Conservation (phyloP, 2,113 vertebrate genomes). For the Poicephalus meyeri region DNA sequence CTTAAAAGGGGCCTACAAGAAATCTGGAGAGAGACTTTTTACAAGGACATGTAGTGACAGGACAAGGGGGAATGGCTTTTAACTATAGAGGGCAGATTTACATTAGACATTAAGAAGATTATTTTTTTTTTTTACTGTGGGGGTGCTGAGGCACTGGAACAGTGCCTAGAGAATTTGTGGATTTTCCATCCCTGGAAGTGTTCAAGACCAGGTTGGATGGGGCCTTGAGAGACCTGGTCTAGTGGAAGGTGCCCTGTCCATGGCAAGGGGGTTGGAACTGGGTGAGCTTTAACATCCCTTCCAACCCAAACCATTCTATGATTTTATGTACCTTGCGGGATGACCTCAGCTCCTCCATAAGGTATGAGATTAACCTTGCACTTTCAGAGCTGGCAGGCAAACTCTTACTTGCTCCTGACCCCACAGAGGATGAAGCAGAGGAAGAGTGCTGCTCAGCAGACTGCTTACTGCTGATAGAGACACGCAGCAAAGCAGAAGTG, state of each 20-base stretch:
- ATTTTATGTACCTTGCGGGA: not conserved
- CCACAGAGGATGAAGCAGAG: not conserved
- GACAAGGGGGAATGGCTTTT: not conserved
- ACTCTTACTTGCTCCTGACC: not conserved
- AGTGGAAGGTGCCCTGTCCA: not conserved
- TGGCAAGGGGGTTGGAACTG: not conserved
- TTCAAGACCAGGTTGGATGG: not conserved
- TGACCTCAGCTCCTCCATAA: not conserved
- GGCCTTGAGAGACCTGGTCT: not conserved
- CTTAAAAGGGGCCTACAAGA: not conserved
- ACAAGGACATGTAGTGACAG: not conserved
- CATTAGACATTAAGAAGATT: not conserved
- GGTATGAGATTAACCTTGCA: not conserved
- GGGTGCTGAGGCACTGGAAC: not conserved
- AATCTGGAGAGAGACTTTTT: not conserved
- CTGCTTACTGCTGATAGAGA: not conserved
- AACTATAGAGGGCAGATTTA: not conserved
- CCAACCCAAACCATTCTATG: not conserved
- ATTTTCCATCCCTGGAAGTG: not conserved
- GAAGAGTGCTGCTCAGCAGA: not conserved
- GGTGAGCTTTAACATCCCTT: not conserved
- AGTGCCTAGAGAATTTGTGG: not conserved
- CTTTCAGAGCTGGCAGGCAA: not conserved
- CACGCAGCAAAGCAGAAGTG: not conserved
- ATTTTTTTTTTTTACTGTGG: not conserved